A percentile compares a stretch with the other conserved stretches of the same genome.
phyloP scores from a whole-genome alignment of 1,140 invertebrate species.

The Tetranychus cinnabarinus region DNA sequence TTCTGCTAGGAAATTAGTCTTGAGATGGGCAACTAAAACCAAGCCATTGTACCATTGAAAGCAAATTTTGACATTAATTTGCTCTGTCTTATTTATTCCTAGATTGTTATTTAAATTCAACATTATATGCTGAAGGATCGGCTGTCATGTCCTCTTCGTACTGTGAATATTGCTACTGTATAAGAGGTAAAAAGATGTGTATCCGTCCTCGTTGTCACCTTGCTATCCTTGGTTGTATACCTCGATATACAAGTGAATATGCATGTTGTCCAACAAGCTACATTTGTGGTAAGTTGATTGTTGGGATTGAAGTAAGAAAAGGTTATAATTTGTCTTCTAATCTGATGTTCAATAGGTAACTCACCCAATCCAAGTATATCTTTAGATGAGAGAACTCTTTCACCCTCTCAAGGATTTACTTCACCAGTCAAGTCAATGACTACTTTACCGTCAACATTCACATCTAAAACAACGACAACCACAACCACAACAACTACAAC shows the following conservation, averaged over 20 bases:
- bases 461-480: not conserved
- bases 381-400: not conserved
- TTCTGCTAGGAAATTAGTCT: too few species aligned
- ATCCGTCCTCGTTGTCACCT: slow-evolving; percentile 53
- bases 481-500: not conserved
- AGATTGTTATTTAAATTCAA: slow-evolving; percentile 46
- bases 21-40: too few species aligned
- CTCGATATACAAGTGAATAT: slow-evolving; percentile 33
- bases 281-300: slow-evolving; percentile 33
- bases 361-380: not conserved
- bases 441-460: not conserved
- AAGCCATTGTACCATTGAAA: too few species aligned
- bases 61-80: not conserved
- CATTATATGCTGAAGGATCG: slow-evolving; percentile 52
- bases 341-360: not conserved
- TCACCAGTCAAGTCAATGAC: too few species aligned
- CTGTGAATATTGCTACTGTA: slow-evolving; percentile 71
- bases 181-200: slow-evolving; percentile 45
- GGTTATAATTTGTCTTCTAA: not conserved
- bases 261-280: slow-evolving; percentile 62
- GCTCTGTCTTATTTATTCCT: slow-evolving; percentile 6
- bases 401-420: not conserved
- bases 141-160: slow-evolving; percentile 48
- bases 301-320: not conserved
- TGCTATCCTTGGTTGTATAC: slow-evolving; percentile 44